Evolutionary conservation across 1,140 invertebrate species (phyloP), one percentile per base, ranked within the genome.

Genomic region (Sminthurinus signatus): DNA sequence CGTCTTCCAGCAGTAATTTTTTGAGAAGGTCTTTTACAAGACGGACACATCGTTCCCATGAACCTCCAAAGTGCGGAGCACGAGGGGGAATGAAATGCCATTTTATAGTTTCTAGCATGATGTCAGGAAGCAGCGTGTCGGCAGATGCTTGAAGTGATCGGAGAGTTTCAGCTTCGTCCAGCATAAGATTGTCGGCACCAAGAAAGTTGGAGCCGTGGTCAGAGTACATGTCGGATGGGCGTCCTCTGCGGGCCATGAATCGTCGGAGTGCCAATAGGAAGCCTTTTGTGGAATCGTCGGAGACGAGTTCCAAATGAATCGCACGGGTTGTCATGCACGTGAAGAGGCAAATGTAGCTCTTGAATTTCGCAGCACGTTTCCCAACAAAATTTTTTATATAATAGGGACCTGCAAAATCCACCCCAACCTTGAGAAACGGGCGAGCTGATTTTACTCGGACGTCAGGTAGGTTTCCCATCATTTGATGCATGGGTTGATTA

Each of bases 31-130:
- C 44, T 63, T 76, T 77, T 17, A 71, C 68, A 2, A 67, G 65
- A 64, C 74, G 75, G 4, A 76, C 68, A 19, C 62, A 72, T 5
- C 69, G 68, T 71, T 77, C 74, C 69, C 74, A 76, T 2, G 73
- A 32, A 3, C 73, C 73, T 15, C 74, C 74, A 39, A 73, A 72
- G 57, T 76, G 72, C 14, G 73, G 73, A 19, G 71, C 65, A 19
- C 52, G 27, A 8, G 75, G 74, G 1, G 73, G 77, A 62, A 64
- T 74, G 48, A 75, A 74, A 21, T 66, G 36, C 71, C 73, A 75
- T 29, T 62, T 29, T n/a, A 73, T 65, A 31, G 51, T 60, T 39
- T 60, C 43, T 39, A 19, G 27, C n/a, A 5, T n/a, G n/a, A 56
- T 23, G 10, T 3, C 15, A 21, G 19, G 12, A 56, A 3, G 8